These are phyloP conservation scores for Acanthopagrus latus DNA, from an alignment of 2,797 vertebrate species.

Conservation along the genomic window DNA sequence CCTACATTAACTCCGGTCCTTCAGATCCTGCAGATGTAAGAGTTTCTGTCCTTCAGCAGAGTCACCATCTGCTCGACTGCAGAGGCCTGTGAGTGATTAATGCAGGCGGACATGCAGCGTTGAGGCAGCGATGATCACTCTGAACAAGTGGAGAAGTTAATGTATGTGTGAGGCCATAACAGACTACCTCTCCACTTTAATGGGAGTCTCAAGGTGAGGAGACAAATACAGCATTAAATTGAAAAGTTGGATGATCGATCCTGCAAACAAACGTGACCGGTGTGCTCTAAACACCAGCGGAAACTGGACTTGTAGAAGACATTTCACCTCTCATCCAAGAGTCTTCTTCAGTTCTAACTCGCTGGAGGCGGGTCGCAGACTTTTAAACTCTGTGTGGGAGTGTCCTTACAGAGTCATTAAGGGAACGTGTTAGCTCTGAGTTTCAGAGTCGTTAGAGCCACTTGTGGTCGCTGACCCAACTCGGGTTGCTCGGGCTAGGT, in stretches of 20 bases:
- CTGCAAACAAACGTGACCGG: neutral
- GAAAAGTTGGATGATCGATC: constrained; percentile 12
- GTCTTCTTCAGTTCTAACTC: too few relatives aligned
- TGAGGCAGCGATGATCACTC: constrained; percentile 4
- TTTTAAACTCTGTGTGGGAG: too few relatives aligned
- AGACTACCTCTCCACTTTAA: constrained; percentile 3
- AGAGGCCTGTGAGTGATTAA: constrained; percentile 9
- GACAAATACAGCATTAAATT: constrained; percentile 31
- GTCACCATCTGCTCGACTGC: constrained; percentile 29
- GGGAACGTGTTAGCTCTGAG: too few relatives aligned
- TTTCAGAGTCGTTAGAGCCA: too few relatives aligned
- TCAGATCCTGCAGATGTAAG: constrained; percentile 7
- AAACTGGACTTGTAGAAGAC: too few relatives aligned
- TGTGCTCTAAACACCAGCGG: constrained; percentile 17
- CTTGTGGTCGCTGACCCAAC: too few relatives aligned
- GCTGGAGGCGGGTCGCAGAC: too few relatives aligned
- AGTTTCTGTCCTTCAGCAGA: constrained; percentile 12
- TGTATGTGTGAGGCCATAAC: neutral
- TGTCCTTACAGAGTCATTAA: too few relatives aligned
- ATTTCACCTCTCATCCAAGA: too few relatives aligned
- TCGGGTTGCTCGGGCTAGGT: too few relatives aligned
- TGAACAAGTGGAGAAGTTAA: constrained; percentile 22
- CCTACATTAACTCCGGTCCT: neutral
- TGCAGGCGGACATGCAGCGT: constrained; percentile 11
- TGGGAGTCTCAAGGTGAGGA: constrained; percentile 15